Evolutionary conservation across 2,888 invertebrate species (phyloP), one percentile per base, ranked within the genome.

Genomic region (Tigriopus californicus): DNA sequence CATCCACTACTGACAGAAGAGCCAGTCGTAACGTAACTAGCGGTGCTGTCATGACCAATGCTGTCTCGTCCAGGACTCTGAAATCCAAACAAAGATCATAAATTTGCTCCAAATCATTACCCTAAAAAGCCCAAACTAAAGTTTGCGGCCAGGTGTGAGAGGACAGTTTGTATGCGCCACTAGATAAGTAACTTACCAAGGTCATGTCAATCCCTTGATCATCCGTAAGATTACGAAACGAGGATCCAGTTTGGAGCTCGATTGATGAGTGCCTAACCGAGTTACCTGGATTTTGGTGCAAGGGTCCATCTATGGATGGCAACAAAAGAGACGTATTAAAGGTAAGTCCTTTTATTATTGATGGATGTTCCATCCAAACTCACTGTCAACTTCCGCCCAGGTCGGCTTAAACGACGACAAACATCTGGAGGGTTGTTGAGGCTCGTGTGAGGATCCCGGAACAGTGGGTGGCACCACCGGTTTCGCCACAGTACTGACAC

Each of bases 31-130:
- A 65, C 64, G n/a, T 64, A 65, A 52, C 67, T 67, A 41, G 67
- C 66, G 25, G 66, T 66, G 24, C 67, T 67, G 18, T 65, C 66
- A 22, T 86, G 85, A 13, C 89, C 89, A 13, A 90, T 89, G 69
- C 89, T 89, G 73, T 90, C 89, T 62, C 90, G 79, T n/a, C 90
- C 90, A 48, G 90, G 89, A 67, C 87, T 88, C 80, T 83, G 74
- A 22, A 22, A 15, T 56, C 56, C 46, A 57, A 33, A 57, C 20
- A 10, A 44, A 22, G 15, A 61, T 6, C 20, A 42, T 22, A 2
- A 49, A 49, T 22, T 8, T 22, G 10, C 10, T n/a, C 20, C 22
- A 18, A 44, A n/a, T 8, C 20, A 3, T 56, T 10, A 12, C 15
- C 25, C 10, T 13, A 13, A 58, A 56, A 25, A 40, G 20, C 15